Evolutionary conservation across 2,888 invertebrate genomes (phyloP), one percentile per base, ranked within the genome.

Genomic region (Hofmannophila pseudospretella): DNA sequence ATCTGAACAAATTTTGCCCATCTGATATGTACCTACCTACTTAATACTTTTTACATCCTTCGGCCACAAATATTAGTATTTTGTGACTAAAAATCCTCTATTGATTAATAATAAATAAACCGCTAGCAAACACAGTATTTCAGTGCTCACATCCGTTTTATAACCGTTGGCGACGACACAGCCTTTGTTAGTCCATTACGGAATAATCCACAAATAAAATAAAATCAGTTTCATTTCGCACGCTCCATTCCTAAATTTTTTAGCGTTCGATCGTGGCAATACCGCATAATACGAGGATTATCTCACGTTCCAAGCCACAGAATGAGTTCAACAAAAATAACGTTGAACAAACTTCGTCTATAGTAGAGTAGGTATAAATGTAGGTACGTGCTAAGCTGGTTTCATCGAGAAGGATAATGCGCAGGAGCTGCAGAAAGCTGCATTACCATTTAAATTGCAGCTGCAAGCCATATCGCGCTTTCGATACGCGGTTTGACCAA

Each of bases 371-470:
- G n/a, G n/a, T 60, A 67, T 58, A 52, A 65, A 66, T 63, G 66
- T 56, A 20, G 5, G 3, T 3, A 23, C 54, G 54, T 51, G 44
- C 50, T 58, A 58, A 65, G 67, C 64, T 60, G 50, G 50, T 42
- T 53, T 54, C 62, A 66, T 71, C 59, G 58, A 58, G 53, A 48
- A 64, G 62, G 57, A 74, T 32, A 13, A 7, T 23, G 29, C 25
- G 31, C 27, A 58, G 57, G 56, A 54, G 54, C 53, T 42, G 53
- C 57, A 63, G 58, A 65, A 59, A 51, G 43, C 40, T 40, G 42
- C 47, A 78, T 80, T 79, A 67, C 65, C 79, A 80, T 80, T 69
- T 74, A 77, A 70, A 76, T 75, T 66, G 68, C 51, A 51, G 44
- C 41, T 45, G 47, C 51, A 47, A 41, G 36, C 38, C 19, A 35